Evolutionary conservation across 2,888 invertebrate species (phyloP), one percentile per base, ranked within the genome.

Genomic region (Cylindroiulus punctatus): DNA sequence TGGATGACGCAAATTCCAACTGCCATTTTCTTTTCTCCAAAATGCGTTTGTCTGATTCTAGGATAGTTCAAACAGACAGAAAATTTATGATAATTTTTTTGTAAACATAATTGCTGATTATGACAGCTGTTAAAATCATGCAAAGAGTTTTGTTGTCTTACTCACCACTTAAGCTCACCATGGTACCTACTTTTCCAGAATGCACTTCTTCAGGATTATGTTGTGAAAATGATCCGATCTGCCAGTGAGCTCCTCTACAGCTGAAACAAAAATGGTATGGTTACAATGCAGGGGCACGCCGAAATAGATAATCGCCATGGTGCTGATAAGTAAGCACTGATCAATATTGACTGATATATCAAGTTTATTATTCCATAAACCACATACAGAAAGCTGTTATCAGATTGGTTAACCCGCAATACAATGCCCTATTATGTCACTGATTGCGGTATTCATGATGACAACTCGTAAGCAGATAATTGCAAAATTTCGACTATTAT

Each of bases 21-120:
- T 65, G 65, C 65, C 65, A 65, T 65, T 65, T 65, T n/a, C 26
- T 22, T 65, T 65, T 65, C 26, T 65, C 65, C 65, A 65, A 65
- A 65, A 65, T 10, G 26, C 5, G 22, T 65, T 10, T 65, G 65
- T 65, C 65, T 26, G 65, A 26, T 12, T 65, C 65, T 65, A 26
- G 1, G 10, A 26, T 14, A 47, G 2, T 47, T 40, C 40, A 40
- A 40, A 40, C 40, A 40, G 5, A 40, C 40, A 4, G 8, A n/a
- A n/a, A n/a, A n/a, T n/a, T 40, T 4, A 40, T 40, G 8, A 40
- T 7, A 40, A 40, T 40, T 40, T 4, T 8, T 7, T 8, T 8
- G 8, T 40, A 40, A 40, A 40, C 40, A 40, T 26, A 65, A 26
- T 57, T 26, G 26, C 12, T 65, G 65, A 65, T 10, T 65, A 10